Percentiles rank a stretch among this genome's conserved stretches.
These are phyloP conservation scores for Drosophila cognata DNA, from an alignment of 2,888 invertebrate genomes.

Conservation along the genomic window DNA sequence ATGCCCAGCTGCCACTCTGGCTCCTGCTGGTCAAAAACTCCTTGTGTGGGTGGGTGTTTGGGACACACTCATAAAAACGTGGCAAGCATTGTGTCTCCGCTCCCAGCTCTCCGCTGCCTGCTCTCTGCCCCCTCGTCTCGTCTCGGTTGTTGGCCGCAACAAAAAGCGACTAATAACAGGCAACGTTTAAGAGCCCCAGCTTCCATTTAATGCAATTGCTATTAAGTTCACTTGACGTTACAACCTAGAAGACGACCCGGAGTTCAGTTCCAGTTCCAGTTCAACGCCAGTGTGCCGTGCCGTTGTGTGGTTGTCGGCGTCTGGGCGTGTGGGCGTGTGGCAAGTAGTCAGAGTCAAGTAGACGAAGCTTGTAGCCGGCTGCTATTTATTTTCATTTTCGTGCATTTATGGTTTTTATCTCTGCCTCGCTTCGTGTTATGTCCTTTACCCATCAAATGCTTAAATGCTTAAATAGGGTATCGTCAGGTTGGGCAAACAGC, in stretches of 20 bases:
- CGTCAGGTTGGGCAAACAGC: not conserved
- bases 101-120: not conserved
- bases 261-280: conserved; percentile 25
- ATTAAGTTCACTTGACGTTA: conserved; percentile 78
- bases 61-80: not conserved
- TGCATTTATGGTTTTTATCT: conserved; percentile 78
- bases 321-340: not conserved
- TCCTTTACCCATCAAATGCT: not conserved
- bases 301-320: conserved; percentile 3
- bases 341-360: conserved; percentile 24
- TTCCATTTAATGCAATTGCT: conserved; percentile 71
- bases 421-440: conserved; percentile 14
- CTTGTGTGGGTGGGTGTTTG: not conserved
- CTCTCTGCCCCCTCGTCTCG: conserved; percentile 3
- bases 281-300: not conserved
- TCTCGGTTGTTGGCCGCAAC: conserved; percentile 28
- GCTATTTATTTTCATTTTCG: conserved; percentile 80
- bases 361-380: conserved; percentile 54
- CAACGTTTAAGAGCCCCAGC: conserved; percentile 66
- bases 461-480: not conserved
- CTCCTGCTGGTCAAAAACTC: conserved; percentile 16
- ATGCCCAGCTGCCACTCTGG: conserved; percentile 33
- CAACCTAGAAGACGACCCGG: conserved; percentile 26
- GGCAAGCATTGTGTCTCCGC: not conserved
- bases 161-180: conserved; percentile 66